Evolutionary conservation across 1,140 invertebrate species (phyloP).

Genomic region (Teleogryllus occipitalis): DNA sequence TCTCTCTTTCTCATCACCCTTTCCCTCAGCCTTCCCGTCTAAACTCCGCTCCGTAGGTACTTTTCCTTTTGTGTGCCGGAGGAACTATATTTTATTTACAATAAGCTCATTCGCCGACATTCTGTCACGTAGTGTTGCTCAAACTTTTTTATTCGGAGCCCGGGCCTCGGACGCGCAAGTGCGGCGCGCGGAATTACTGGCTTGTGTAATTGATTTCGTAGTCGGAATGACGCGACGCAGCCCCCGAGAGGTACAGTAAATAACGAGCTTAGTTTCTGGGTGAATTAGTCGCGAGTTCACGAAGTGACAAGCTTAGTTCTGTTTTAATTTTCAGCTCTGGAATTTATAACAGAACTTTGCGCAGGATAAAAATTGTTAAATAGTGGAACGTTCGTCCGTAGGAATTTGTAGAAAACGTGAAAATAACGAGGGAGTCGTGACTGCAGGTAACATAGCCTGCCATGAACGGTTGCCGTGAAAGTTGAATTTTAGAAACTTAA

Average conservation of each 20-base stretch:
- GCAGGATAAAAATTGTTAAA: neutral
- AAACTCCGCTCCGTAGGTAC: no score
- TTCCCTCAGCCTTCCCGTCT: neutral
- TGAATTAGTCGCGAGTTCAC: neutral
- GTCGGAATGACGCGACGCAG: neutral
- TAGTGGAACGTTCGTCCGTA: neutral
- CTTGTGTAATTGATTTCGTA: constrained; percentile 2
- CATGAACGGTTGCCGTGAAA: no score
- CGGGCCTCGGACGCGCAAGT: neutral
- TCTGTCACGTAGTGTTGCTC: neutral
- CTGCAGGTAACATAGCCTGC: no score
- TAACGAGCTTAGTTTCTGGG: neutral
- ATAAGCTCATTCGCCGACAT: neutral
- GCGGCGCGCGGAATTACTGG: neutral
- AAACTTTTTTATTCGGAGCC: neutral
- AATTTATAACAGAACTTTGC: neutral
- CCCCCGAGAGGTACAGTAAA: neutral
- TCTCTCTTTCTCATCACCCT: neutral
- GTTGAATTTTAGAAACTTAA: no score
- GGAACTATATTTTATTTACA: neutral
- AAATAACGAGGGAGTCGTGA: neutral
- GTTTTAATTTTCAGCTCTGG: neutral
- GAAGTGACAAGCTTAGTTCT: neutral
- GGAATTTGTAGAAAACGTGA: neutral
- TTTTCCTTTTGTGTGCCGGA: no score